These are phyloP conservation scores for Tapirus terrestris DNA, from an alignment of 2,113 vertebrate genomes.

Conservation along the genomic window DNA sequence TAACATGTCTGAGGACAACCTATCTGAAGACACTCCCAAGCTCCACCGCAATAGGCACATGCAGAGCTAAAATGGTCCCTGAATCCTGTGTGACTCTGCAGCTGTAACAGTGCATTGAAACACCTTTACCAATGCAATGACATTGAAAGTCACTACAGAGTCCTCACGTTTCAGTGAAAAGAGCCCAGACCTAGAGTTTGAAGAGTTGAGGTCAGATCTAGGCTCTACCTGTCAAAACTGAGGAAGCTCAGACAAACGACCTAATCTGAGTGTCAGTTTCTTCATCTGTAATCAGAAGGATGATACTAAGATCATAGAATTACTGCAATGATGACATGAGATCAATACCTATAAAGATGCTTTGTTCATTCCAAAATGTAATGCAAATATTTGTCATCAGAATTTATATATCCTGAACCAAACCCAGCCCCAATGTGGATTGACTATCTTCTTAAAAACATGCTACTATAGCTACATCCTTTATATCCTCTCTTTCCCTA, in stretches of 20 bases:
- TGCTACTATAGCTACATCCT: background rate
- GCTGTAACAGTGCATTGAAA: background rate
- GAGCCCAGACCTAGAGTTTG: background rate
- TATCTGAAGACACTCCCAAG: background rate
- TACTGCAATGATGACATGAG: background rate
- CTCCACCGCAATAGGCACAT: background rate
- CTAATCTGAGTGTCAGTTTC: background rate
- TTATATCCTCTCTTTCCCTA: background rate
- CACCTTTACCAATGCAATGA: background rate
- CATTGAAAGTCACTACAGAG: background rate
- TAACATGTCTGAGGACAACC: background rate
- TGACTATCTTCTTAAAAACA: background rate
- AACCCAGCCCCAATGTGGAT: background rate
- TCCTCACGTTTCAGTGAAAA: background rate
- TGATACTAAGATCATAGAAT: background rate
- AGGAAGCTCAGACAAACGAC: background rate
- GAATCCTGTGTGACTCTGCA: background rate
- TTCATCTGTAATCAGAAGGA: slow-evolving; percentile 8
- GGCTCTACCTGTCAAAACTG: background rate
- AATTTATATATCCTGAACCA: slow-evolving; percentile 32
- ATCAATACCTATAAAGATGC: background rate
- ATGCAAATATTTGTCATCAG: background rate
- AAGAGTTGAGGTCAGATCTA: background rate
- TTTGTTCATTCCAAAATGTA: slow-evolving; percentile 25
- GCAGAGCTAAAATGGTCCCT: background rate